Percentiles rank a stretch among this genome's conserved stretches.
These are phyloP conservation scores for Cephus nigrinus DNA, from an alignment of 2,888 invertebrate species.

Conservation along the genomic window DNA sequence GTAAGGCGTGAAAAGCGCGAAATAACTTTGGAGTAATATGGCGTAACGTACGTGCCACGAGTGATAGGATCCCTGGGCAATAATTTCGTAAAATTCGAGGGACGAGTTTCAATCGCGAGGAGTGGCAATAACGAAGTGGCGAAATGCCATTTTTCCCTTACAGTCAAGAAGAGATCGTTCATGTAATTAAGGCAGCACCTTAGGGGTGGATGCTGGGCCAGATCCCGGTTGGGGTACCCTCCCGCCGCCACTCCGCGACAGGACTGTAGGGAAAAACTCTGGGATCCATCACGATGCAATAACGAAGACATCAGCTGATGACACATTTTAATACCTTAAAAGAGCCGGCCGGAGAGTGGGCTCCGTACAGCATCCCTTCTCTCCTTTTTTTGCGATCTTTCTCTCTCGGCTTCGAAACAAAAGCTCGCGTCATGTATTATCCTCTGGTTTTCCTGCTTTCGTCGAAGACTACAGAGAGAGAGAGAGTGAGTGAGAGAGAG, in stretches of 20 bases:
- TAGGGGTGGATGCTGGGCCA: neutral
- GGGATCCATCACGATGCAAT: slow-evolving; percentile 39
- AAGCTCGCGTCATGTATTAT: slow-evolving; percentile 58
- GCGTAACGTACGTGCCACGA: neutral
- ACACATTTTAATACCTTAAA: slow-evolving; percentile 65
- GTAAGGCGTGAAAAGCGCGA: neutral
- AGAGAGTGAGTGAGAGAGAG: slow-evolving; percentile 22
- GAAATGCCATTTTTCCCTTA: slow-evolving; percentile 1
- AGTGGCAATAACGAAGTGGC: slow-evolving; percentile 5
- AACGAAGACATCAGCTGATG: slow-evolving; percentile 64
- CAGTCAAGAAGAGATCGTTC: slow-evolving; percentile 5
- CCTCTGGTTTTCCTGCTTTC: slow-evolving; percentile 51
- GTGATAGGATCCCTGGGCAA: neutral
- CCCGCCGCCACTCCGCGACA: neutral
- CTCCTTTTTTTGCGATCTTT: slow-evolving; percentile 14
- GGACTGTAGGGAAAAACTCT: slow-evolving; percentile 19
- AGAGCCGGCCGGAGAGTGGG: slow-evolving; percentile 37
- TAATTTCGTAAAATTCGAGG: neutral
- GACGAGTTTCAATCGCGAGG: slow-evolving; percentile 1
- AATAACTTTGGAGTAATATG: neutral
- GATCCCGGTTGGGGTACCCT: neutral
- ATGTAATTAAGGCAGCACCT: slow-evolving; percentile 2
- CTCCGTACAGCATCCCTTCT: slow-evolving; percentile 14
- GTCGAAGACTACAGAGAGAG: slow-evolving; percentile 37
- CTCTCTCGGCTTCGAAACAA: slow-evolving; percentile 42